phyloP scores from a whole-genome alignment of 92 coral and sea anemone genomes.

The Palythoa heliodiscus region DNA sequence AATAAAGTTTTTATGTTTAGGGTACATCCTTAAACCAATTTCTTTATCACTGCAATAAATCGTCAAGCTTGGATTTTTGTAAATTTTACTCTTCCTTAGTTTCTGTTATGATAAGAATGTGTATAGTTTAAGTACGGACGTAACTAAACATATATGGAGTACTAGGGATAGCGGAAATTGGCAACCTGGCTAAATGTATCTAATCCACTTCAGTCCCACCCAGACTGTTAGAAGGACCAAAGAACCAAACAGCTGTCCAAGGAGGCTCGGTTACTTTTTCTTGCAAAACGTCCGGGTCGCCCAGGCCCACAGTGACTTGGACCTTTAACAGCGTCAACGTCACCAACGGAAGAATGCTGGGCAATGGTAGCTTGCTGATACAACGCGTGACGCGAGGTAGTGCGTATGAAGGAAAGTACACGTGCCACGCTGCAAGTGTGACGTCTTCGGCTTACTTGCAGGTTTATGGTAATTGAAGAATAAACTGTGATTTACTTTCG shows the following conservation, averaged over 20 bases:
- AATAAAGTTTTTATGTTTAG: too few species aligned
- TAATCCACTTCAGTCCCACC: background rate
- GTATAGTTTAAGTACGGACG: background rate
- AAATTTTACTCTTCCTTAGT: too few species aligned
- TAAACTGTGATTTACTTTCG: too few species aligned
- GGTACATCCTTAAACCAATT: too few species aligned
- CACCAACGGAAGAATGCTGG: slow-evolving; percentile 43
- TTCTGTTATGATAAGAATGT: too few species aligned
- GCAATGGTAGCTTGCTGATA: slow-evolving; percentile 52
- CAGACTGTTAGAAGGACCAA: background rate
- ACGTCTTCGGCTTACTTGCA: slow-evolving; percentile 26
- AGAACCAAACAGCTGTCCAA: slow-evolving; percentile 19
- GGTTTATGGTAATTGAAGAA: slow-evolving; percentile 32
- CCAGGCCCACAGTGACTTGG: slow-evolving; percentile 57
- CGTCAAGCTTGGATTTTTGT: too few species aligned
- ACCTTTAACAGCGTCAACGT: slow-evolving; percentile 48
- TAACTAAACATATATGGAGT: background rate
- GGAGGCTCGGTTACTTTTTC: slow-evolving; percentile 44
- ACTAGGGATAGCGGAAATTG: too few species aligned
- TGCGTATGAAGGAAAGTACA: slow-evolving; percentile 53
- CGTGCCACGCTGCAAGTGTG: slow-evolving; percentile 39
- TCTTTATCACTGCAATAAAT: too few species aligned
- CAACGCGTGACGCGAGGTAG: slow-evolving; percentile 42
- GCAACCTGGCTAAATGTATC: too few species aligned
- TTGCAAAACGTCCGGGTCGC: slow-evolving; percentile 52